phyloP scores from a whole-genome alignment of 2,797 vertebrate species.

The Gymnoscopelus braueri region DNA sequence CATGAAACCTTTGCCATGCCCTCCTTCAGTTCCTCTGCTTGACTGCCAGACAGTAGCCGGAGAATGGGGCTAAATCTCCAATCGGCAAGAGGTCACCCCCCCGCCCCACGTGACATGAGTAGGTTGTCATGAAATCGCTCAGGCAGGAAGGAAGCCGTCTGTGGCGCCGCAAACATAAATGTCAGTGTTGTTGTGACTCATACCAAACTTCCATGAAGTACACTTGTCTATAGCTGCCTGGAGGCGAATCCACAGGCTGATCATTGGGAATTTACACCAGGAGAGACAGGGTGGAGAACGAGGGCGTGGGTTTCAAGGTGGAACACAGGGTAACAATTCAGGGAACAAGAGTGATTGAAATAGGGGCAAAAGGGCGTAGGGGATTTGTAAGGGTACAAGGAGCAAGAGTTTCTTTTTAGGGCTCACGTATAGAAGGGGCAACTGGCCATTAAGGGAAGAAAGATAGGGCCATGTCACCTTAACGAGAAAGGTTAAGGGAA shows the following conservation, averaged over 20 bases:
- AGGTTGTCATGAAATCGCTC: slow-evolving; percentile 41
- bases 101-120: slow-evolving; percentile 34
- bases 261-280: slow-evolving; percentile 27
- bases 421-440: neutral
- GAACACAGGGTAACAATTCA: neutral
- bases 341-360: neutral
- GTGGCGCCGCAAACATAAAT: slow-evolving; percentile 53
- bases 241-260: slow-evolving; percentile 45
- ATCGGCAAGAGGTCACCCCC: slow-evolving; percentile 43
- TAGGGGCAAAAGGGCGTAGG: slow-evolving; percentile 2
- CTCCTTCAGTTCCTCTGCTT: slow-evolving; percentile 52
- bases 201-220: slow-evolving; percentile 54
- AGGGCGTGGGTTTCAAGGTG: slow-evolving; percentile 4
- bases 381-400: neutral
- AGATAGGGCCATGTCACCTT: slow-evolving; percentile 44
- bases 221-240: slow-evolving; percentile 58
- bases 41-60: slow-evolving; percentile 52
- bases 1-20: slow-evolving; percentile 19
- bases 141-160: slow-evolving; percentile 47
- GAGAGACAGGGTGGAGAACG: slow-evolving; percentile 8
- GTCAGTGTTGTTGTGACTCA: slow-evolving; percentile 60
- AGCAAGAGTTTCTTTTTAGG: neutral
- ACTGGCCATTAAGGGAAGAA: slow-evolving; percentile 35
- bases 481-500: slow-evolving; percentile 48
- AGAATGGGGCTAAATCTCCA: slow-evolving; percentile 46